These are phyloP conservation scores for Leucophora obtusa DNA, from an alignment of 2,888 invertebrate genomes.

Conservation along the genomic window DNA sequence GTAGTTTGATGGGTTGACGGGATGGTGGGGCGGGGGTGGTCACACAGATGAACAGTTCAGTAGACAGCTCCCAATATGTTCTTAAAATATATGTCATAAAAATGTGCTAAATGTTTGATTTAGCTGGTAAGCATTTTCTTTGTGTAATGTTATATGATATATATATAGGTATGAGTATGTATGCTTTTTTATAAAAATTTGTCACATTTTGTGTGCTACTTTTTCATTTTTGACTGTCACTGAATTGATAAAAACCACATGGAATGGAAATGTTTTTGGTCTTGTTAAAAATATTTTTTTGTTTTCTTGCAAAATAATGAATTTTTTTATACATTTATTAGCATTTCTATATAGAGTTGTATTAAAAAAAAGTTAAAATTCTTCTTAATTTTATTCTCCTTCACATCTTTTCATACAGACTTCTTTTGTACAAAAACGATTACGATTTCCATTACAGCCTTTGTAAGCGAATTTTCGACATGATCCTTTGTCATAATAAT, in stretches of 20 bases:
- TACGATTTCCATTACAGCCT: constrained; percentile 87
- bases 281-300: too few species aligned
- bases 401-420: constrained; percentile 86
- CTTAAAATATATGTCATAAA: constrained; percentile 37
- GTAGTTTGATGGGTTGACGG: constrained; percentile 17
- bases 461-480: constrained; percentile 85
- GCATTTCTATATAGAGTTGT: constrained; percentile 6
- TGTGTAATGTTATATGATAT: constrained; percentile 4
- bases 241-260: constrained; percentile 52
- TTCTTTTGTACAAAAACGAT: constrained; percentile 86
- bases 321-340: background rate
- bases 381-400: constrained; percentile 19
- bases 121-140: background rate
- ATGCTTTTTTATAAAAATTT: constrained; percentile 16
- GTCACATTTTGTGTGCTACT: constrained; percentile 25
- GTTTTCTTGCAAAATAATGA: too few species aligned
- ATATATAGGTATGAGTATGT: background rate
- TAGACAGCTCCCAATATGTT: background rate
- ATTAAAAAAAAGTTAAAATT: constrained; percentile 1
- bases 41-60: background rate
- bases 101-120: constrained; percentile 32
- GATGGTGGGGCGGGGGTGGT: background rate
- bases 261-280: constrained; percentile 30
- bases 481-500: constrained; percentile 84
- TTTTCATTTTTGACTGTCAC: constrained; percentile 19